Conservation (phyloP, 2,113 vertebrate genomes). For the Gavia stellata region DNA sequence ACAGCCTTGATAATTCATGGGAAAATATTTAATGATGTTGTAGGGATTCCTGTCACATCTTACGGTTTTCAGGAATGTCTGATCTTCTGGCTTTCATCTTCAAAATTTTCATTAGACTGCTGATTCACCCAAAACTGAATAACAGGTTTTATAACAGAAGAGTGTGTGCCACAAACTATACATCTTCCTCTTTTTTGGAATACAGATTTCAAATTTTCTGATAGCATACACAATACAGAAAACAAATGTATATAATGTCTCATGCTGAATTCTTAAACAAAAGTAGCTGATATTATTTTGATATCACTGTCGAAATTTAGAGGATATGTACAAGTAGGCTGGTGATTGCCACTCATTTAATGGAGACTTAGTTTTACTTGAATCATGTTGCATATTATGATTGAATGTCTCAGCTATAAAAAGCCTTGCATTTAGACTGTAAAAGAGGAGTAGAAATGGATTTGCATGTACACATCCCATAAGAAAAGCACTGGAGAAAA, state of each 20-base stretch:
- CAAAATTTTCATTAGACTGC: background rate
- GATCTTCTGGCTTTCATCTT: constrained; percentile 17
- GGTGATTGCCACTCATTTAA: constrained; percentile 32
- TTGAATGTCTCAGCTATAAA: constrained; percentile 62
- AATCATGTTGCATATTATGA: constrained; percentile 51
- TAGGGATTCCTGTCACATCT: background rate
- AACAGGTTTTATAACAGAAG: constrained; percentile 5
- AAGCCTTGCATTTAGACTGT: constrained; percentile 43
- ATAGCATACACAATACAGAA: background rate
- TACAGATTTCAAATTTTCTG: constrained; percentile 2
- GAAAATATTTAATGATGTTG: background rate
- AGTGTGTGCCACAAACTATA: background rate
- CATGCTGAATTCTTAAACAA: constrained; percentile 14
- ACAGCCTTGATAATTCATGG: background rate
- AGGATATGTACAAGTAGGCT: constrained; percentile 7
- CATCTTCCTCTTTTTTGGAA: constrained; percentile 3
- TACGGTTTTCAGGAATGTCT: background rate
- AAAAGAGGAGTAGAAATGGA: constrained; percentile 26
- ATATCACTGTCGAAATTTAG: constrained; percentile 1
- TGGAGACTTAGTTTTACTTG: constrained; percentile 53
- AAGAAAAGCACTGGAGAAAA: constrained; percentile 18
- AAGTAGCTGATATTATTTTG: constrained; percentile 32
- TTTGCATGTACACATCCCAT: constrained; percentile 1
- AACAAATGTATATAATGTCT: constrained; percentile 12
- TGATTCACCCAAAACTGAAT: background rate